A percentile compares a stretch with the other conserved stretches of the same genome.
Evolutionary conservation across 2,113 vertebrate genomes (phyloP).

Genomic region (Microcebus lehilahytsara): DNA sequence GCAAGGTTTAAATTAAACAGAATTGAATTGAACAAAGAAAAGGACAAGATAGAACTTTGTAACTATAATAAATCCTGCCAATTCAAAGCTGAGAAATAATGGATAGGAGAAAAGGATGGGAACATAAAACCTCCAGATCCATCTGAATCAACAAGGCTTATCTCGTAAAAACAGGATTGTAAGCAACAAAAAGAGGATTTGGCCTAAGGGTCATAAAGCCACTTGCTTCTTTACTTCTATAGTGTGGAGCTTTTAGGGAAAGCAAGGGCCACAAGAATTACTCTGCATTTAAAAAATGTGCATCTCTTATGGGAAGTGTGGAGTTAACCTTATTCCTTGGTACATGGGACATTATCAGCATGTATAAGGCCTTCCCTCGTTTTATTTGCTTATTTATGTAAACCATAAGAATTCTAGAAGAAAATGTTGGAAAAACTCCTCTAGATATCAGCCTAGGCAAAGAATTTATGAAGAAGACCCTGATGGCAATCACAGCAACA

Average conservation of each 20-base stretch:
- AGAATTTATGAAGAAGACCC: too few relatives aligned
- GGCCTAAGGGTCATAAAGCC: not conserved
- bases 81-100: not conserved
- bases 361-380: not conserved
- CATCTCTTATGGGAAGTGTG: not conserved
- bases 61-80: conserved; percentile 11
- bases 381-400: not conserved
- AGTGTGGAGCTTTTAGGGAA: not conserved
- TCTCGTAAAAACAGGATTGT: not conserved
- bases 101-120: not conserved
- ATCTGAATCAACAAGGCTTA: not conserved
- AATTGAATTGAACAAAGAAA: conserved; percentile 37
- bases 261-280: not conserved
- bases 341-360: not conserved
- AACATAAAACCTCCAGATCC: not conserved
- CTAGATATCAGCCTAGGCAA: too few relatives aligned
- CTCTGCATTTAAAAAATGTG: not conserved
- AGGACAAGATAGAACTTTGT: not conserved
- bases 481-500: too few relatives aligned
- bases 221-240: not conserved
- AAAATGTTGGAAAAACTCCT: too few relatives aligned
- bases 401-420: too few relatives aligned
- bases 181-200: not conserved
- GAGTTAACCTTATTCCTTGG: not conserved
- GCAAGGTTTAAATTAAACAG: not conserved